Conservation (phyloP, 2,113 vertebrate genomes). For the Speoplatyrhinus poulsoni region DNA sequence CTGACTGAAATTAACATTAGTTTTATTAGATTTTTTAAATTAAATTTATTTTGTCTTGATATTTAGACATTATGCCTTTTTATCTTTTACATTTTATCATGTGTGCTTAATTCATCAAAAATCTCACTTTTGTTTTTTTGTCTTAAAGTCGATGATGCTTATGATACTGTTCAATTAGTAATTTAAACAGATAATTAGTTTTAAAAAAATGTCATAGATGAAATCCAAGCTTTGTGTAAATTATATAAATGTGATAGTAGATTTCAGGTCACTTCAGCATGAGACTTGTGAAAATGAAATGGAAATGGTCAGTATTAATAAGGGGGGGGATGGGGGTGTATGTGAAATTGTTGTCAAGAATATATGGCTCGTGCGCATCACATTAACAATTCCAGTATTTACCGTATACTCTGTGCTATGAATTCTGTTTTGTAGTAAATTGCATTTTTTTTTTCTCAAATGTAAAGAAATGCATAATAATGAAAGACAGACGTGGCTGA, state of each 20-base stretch:
- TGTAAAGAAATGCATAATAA: no score
- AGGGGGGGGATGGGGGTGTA: no score
- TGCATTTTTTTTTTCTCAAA: no score
- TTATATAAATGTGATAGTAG: not conserved
- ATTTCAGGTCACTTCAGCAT: constrained; percentile 10
- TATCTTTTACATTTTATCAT: constrained; percentile 5
- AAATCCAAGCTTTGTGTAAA: constrained; percentile 43
- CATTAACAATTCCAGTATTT: not conserved
- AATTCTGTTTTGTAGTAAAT: not conserved
- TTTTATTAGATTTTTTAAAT: no score
- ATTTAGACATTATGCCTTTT: constrained; percentile 11
- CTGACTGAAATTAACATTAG: no score
- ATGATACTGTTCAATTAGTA: no score
- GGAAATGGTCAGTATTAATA: not conserved
- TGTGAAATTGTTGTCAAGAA: not conserved
- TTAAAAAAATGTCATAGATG: not conserved
- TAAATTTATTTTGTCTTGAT: constrained; percentile 6
- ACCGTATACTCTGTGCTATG: not conserved
- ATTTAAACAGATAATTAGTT: no score
- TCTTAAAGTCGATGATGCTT: no score
- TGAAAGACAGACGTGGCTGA: no score
- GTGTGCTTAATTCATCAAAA: not conserved
- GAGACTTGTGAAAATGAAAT: not conserved
- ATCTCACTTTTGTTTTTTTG: no score
- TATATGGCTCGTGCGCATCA: not conserved